Base-by-base conservation (phyloP, 2,888 invertebrate genomes). In the Rhamnusium bicolor region DNA sequence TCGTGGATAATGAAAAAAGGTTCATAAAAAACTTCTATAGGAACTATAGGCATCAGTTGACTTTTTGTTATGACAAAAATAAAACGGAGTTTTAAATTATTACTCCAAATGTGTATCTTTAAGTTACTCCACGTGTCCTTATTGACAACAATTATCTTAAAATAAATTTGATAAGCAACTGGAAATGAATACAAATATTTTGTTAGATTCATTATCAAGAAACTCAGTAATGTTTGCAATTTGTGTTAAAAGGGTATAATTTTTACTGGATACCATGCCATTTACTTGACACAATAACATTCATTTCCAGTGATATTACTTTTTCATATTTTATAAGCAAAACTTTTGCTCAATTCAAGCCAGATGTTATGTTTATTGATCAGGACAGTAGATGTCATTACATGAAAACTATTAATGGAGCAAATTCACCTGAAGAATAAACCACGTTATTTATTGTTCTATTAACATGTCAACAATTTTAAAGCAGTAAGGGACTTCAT, bases 291-390 rank as follows among this genome's bases (percentile, higher is more conserved):
- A 54, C 19, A 54, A 54, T 54, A 54, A 18, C 53, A 12, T 54
- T 54, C 21, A 54, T 54, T 54, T 54, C 53, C 24, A 24, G n/a
- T 54, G 21, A 19, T 21, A 54, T 24, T 24, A 54, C 24, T 54
- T 54, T 10, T 54, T n/a, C 53, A 54, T 54, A 54, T 54, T 54
- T 54, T 54, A 54, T 54, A 7, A 54, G 21, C 53, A 54, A 54
- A 54, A 54, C 53, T 54, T 54, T 19, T 32, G 32, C 32, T 32
- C 32, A 54, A 19, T 12, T 5, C 1, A 19, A 12, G 12, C 24
- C 8, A 24, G 53, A 54, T 19, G n/a, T 21, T 21, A 54, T 24
- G 2, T 54, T 24, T 21, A 54, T 54, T 24, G 53, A 54, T 54
- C 12, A n/a, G n/a, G 24, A 24, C 24, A n/a, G 24, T 54, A 24